Conservation (phyloP, 2,888 invertebrate genomes). For the Dascillus cervinus region DNA sequence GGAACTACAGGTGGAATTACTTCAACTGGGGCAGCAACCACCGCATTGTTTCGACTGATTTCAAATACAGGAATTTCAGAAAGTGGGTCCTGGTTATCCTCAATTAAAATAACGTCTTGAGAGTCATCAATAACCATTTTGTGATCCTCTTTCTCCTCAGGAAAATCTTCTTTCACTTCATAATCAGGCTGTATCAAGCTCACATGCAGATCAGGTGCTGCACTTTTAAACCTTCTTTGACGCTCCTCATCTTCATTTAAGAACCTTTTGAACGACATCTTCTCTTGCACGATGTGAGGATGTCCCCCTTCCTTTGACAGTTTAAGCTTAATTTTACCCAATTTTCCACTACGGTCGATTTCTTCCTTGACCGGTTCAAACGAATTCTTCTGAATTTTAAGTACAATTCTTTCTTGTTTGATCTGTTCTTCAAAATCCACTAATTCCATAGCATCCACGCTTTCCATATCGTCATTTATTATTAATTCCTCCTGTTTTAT, state of each 20-base stretch:
- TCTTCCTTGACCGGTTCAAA: slow-evolving; percentile 1
- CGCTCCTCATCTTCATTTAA: slow-evolving; percentile 12
- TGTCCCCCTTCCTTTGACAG: slow-evolving; percentile 43
- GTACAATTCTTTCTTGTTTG: slow-evolving; percentile 47
- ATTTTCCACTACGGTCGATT: slow-evolving; percentile 32
- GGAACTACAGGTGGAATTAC: not conserved
- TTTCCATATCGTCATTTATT: slow-evolving; percentile 1
- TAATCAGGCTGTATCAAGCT: slow-evolving; percentile 11
- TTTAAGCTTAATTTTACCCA: slow-evolving; percentile 49
- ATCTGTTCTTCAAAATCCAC: slow-evolving; percentile 32
- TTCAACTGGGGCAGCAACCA: slow-evolving; percentile 13
- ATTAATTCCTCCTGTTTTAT: too few relatives aligned
- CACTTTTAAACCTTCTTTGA: slow-evolving; percentile 14
- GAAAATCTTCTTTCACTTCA: slow-evolving; percentile 5
- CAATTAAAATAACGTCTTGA: slow-evolving; percentile 5
- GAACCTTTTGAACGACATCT: slow-evolving; percentile 6
- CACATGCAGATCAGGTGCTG: slow-evolving; percentile 14
- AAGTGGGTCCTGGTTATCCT: slow-evolving; percentile 23
- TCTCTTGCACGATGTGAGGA: slow-evolving; percentile 36
- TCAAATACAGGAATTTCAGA: slow-evolving; percentile 26
- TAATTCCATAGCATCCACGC: slow-evolving; percentile 10
- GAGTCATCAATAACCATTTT: not conserved
- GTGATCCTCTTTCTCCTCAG: not conserved
- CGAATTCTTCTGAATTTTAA: slow-evolving; percentile 58
- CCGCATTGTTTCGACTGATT: slow-evolving; percentile 22